These are phyloP conservation scores for Anthrax anthrax DNA, from an alignment of 2,888 invertebrate species.

Conservation along the genomic window DNA sequence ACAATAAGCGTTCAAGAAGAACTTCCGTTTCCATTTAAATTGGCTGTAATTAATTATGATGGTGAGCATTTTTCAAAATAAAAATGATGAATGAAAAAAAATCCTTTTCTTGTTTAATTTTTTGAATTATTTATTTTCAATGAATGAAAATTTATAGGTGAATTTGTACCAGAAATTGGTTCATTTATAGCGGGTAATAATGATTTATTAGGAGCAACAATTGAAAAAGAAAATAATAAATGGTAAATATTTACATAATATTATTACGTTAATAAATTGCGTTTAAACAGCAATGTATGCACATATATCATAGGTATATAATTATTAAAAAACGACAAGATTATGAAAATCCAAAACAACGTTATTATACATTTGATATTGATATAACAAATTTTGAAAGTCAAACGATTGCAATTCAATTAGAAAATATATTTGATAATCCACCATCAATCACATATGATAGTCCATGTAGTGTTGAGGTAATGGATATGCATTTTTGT, in stretches of 20 bases:
- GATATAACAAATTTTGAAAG: conserved; percentile 22
- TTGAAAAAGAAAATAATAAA: conserved; percentile 8
- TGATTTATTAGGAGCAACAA: conserved; percentile 13
- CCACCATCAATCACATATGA: conserved; percentile 37
- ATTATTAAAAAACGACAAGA: conserved; percentile 36
- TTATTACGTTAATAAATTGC: no score
- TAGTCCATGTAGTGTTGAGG: conserved; percentile 34
- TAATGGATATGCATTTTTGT: conserved; percentile 16
- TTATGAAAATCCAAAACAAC: conserved; percentile 38
- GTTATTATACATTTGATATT: conserved; percentile 33
- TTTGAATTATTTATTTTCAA: no score
- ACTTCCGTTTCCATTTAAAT: conserved; percentile 14
- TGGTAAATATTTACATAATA: conserved; percentile 1
- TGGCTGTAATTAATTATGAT: conserved; percentile 16
- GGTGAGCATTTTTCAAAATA: no score
- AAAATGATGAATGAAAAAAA: no score
- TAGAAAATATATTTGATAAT: conserved; percentile 38
- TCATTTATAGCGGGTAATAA: conserved; percentile 16
- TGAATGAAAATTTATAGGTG: conserved; percentile 13
- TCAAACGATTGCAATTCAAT: conserved; percentile 18
- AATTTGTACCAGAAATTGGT: conserved; percentile 13
- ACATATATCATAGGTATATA: conserved; percentile 20
- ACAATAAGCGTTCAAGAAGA: conserved; percentile 18
- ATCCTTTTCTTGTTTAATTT: no score
- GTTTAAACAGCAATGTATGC: no score